A percentile compares a stretch with the other conserved stretches of the same genome.
Conservation (phyloP, 1,140 invertebrate genomes). For the Plodia interpunctella region DNA sequence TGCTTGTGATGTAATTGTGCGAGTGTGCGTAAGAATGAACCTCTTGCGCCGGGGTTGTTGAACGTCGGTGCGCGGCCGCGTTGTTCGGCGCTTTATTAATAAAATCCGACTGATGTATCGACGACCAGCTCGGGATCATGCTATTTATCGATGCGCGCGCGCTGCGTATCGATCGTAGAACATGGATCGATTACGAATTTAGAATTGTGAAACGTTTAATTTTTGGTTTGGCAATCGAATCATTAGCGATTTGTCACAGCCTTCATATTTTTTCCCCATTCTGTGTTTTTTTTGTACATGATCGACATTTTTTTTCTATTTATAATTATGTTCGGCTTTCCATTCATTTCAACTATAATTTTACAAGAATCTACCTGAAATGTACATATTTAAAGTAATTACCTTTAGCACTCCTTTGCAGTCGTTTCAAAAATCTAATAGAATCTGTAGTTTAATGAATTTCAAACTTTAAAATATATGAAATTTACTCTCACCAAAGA, state of each 20-base stretch:
- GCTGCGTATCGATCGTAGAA: constrained; percentile 38
- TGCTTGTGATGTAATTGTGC: constrained; percentile 35
- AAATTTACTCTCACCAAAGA: too few species aligned
- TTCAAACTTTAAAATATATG: too few species aligned
- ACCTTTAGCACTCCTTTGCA: too few species aligned
- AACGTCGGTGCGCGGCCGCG: constrained; percentile 41
- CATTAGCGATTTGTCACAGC: constrained; percentile 10
- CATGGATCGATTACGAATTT: constrained; percentile 1
- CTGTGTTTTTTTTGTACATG: too few species aligned
- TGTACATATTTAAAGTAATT: too few species aligned
- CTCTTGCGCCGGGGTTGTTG: constrained; percentile 53
- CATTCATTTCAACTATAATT: too few species aligned
- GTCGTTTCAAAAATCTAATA: too few species aligned
- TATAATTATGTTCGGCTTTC: too few species aligned
- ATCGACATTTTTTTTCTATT: too few species aligned
- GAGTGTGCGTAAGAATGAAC: constrained; percentile 36
- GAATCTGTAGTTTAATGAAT: too few species aligned
- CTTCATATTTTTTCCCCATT: not conserved
- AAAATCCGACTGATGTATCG: constrained; percentile 52
- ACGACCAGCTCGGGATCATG: not conserved
- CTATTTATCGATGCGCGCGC: constrained; percentile 47
- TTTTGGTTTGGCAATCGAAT: constrained; percentile 15
- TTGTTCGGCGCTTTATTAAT: constrained; percentile 66
- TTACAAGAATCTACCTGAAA: too few species aligned
- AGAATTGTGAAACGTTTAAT: constrained; percentile 5